Conservation (phyloP, 1,140 invertebrate species). For the Drosophila arawakana region DNA sequence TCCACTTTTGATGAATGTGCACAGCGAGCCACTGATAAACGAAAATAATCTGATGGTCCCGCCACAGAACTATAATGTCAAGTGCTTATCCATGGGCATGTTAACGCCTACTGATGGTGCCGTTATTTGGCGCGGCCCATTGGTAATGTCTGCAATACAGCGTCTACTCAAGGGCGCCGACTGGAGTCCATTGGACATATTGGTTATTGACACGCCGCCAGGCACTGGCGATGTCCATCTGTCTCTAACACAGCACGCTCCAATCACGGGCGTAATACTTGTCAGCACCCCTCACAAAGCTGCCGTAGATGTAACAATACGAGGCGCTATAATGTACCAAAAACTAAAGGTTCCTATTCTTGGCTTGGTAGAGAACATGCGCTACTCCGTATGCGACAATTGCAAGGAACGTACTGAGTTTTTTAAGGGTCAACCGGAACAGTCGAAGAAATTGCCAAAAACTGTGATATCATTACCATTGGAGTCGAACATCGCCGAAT, state of each 20-base stretch:
- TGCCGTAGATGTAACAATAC: constrained; percentile 91
- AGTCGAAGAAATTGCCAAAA: constrained; percentile 84
- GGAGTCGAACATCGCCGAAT: constrained; percentile 88
- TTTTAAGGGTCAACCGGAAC: constrained; percentile 84
- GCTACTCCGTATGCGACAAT: constrained; percentile 88
- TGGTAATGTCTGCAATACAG: constrained; percentile 97
- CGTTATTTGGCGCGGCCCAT: constrained; percentile 95
- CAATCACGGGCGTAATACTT: constrained; percentile 91
- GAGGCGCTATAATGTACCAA: constrained; percentile 92
- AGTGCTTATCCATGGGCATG: constrained; percentile 98
- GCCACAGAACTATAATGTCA: constrained; percentile 94
- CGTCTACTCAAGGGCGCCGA: constrained; percentile 92
- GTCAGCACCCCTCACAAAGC: constrained; percentile 95
- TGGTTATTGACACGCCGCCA: constrained; percentile 95
- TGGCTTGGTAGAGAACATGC: constrained; percentile 95
- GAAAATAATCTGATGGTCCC: constrained; percentile 93
- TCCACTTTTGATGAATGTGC: constrained; percentile 96
- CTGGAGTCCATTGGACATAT: constrained; percentile 92
- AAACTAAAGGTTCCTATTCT: constrained; percentile 92
- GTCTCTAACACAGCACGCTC: constrained; percentile 94
- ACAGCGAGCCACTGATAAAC: constrained; percentile 90
- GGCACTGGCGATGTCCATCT: constrained; percentile 96
- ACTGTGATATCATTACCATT: constrained; percentile 91
- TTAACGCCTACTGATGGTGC: constrained; percentile 91
- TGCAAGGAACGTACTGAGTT: constrained; percentile 88